These are phyloP conservation scores for Acanthopleura granulata DNA, from an alignment of 2,888 invertebrate species.

Conservation along the genomic window DNA sequence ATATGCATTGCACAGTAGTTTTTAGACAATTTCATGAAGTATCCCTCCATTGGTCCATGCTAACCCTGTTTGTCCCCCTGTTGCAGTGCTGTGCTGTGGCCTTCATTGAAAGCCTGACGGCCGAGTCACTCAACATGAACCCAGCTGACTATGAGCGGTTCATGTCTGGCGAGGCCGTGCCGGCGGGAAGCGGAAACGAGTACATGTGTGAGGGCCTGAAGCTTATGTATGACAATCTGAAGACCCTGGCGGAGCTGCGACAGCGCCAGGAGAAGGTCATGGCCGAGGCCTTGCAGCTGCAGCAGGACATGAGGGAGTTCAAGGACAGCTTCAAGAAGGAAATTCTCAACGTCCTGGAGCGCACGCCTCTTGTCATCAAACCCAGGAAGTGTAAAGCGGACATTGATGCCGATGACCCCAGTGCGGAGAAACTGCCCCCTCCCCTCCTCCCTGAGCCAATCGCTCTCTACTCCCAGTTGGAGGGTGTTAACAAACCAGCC, in stretches of 20 bases:
- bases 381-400: conserved; percentile 74
- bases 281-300: conserved; percentile 77
- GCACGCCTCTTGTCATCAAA: conserved; percentile 76
- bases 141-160: conserved; percentile 93
- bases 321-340: conserved; percentile 82
- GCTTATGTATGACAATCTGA: conserved; percentile 85
- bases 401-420: conserved; percentile 74
- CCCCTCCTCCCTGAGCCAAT: conserved; percentile 71
- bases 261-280: conserved; percentile 77
- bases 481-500: too few species aligned
- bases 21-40: too few species aligned
- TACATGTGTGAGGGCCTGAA: conserved; percentile 76
- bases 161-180: conserved; percentile 90
- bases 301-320: conserved; percentile 80
- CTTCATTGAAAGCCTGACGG: conserved; percentile 96
- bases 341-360: conserved; percentile 79
- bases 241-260: conserved; percentile 78
- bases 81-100: conserved; percentile 94
- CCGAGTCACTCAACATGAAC: conserved; percentile 91
- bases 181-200: conserved; percentile 83
- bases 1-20: too few species aligned
- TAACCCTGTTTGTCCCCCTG: background rate
- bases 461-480: too few species aligned
- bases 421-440: conserved; percentile 73
- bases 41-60: background rate